phyloP scores from a whole-genome alignment of 1,140 invertebrate species.

The Drosophila orosa region DNA sequence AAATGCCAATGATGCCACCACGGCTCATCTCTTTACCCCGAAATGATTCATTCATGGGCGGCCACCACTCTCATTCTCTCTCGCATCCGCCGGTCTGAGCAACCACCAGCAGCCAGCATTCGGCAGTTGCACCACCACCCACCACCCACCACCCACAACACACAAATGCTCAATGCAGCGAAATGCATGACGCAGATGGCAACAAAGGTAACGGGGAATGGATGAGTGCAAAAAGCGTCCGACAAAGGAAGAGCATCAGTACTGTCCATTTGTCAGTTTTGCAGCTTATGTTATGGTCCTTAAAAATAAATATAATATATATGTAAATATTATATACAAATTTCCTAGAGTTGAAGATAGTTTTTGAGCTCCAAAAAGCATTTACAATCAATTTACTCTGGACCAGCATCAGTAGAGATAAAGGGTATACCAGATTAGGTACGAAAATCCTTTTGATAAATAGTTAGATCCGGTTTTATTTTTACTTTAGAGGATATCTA shows the following conservation, averaged over 20 bases:
- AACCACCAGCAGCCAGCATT: constrained; percentile 11
- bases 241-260: neutral
- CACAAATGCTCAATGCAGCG: constrained; percentile 51
- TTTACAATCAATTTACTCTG: neutral
- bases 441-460: no score
- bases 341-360: neutral
- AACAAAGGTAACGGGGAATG: constrained; percentile 34
- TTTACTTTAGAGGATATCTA: no score
- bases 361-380: neutral
- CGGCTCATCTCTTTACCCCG: constrained; percentile 37
- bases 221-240: neutral
- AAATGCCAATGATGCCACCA: constrained; percentile 67
- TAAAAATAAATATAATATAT: neutral
- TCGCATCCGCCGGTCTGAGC: constrained; percentile 14
- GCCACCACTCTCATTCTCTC: constrained; percentile 27
- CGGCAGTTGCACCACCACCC: constrained; percentile 22
- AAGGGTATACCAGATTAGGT: no score
- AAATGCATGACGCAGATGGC: constrained; percentile 76
- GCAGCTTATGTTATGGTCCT: neutral
- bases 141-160: constrained; percentile 13
- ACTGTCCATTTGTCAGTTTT: neutral
- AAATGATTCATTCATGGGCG: constrained; percentile 74
- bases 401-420: no score
- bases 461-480: no score
- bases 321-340: neutral